Evolutionary conservation across 1,140 invertebrate species (phyloP).

Genomic region (Caerostris darwini): DNA sequence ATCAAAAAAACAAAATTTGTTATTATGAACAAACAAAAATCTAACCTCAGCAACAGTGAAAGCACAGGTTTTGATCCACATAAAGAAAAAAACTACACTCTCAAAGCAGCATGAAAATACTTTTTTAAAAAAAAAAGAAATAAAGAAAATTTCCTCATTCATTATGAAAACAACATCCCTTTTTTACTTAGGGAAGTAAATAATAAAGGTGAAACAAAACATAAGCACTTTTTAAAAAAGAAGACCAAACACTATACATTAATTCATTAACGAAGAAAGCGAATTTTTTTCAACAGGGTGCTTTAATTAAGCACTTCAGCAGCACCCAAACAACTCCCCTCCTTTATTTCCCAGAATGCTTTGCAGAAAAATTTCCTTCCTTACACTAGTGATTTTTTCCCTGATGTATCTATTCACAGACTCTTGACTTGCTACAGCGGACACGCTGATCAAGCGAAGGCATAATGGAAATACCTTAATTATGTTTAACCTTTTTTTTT

Average conservation of each 20-base stretch:
- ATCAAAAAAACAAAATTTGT: too few relatives aligned
- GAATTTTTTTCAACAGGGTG: background rate
- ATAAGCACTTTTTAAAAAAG: background rate
- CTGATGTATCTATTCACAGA: background rate
- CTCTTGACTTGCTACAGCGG: background rate
- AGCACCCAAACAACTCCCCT: background rate
- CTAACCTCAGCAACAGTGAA: too few relatives aligned
- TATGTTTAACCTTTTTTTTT: conserved; percentile 11
- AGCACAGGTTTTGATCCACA: too few relatives aligned
- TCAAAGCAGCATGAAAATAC: background rate
- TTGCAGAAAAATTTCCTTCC: background rate
- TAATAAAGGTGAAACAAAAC: background rate
- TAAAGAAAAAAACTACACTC: too few relatives aligned
- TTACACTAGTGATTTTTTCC: background rate
- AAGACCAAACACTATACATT: background rate
- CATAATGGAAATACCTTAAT: conserved; percentile 32
- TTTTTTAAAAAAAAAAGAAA: background rate
- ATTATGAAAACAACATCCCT: background rate
- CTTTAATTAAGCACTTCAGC: conserved; percentile 43
- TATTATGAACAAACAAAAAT: too few relatives aligned
- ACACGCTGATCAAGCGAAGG: background rate
- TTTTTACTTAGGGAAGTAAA: background rate
- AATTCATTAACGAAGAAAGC: conserved; percentile 1
- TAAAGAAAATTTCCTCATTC: background rate
- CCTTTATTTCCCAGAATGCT: background rate